Conservation (phyloP, 2,888 invertebrate species). For the Drosophila anomelani region DNA sequence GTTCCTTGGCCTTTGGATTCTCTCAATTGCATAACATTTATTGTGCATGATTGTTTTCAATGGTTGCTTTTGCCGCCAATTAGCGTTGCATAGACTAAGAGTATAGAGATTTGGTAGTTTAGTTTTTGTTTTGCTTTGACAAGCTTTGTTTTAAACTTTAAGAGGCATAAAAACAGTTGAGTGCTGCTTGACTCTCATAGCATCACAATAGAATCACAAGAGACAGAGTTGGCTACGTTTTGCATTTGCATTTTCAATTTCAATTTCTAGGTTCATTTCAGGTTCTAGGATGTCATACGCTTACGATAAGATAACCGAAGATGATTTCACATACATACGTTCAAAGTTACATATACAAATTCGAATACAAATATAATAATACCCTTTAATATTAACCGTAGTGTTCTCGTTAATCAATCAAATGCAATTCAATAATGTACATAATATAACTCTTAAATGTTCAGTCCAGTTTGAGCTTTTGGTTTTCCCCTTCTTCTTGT, state of each 20-base stretch:
- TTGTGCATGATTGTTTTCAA: conserved; percentile 76
- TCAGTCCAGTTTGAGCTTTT: conserved; percentile 83
- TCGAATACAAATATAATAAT: conserved; percentile 46
- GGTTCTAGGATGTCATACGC: conserved; percentile 57
- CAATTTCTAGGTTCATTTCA: conserved; percentile 24
- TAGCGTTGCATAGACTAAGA: conserved; percentile 65
- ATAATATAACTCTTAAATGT: conserved; percentile 75
- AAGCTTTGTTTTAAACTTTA: conserved; percentile 71
- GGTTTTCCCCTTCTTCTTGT: conserved; percentile 65
- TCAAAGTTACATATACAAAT: conserved; percentile 66
- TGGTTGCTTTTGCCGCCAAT: conserved; percentile 53
- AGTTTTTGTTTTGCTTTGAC: conserved; percentile 50
- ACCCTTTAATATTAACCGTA: conserved; percentile 39
- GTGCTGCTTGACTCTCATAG: conserved; percentile 73
- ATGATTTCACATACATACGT: conserved; percentile 57
- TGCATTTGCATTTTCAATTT: conserved; percentile 6
- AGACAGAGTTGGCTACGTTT: conserved; percentile 70
- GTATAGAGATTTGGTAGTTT: conserved; percentile 50
- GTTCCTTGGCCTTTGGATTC: conserved; percentile 56
- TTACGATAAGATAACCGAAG: conserved; percentile 51
- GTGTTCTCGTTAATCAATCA: conserved; percentile 38
- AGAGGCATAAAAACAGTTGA: conserved; percentile 77
- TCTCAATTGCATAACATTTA: conserved; percentile 59
- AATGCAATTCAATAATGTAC: conserved; percentile 66
- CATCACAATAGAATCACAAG: conserved; percentile 81